Evolutionary conservation across 2,888 invertebrate genomes (phyloP).

Genomic region (Leuctra nigra): DNA sequence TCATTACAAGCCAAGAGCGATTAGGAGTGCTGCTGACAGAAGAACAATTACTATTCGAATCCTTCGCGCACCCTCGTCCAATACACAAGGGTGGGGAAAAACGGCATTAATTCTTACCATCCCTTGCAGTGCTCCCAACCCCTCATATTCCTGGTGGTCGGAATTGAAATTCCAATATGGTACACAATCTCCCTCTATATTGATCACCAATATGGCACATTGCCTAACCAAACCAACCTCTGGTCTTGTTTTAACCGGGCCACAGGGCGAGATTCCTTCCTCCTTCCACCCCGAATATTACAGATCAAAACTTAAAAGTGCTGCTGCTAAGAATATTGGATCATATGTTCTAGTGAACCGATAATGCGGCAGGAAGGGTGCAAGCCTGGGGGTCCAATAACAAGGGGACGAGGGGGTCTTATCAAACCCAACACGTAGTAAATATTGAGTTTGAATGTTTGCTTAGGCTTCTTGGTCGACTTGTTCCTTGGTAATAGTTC

Average conservation of each 20-base stretch:
- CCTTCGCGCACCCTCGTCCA: neutral
- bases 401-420: neutral
- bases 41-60: neutral
- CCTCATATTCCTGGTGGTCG: neutral
- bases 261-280: neutral
- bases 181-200: neutral
- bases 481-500: neutral
- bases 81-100: neutral
- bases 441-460: neutral
- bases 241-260: neutral
- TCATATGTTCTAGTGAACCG: constrained; percentile 1
- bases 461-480: neutral
- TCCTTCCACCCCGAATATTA: neutral
- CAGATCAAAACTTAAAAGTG: neutral
- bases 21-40: neutral
- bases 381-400: neutral
- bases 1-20: constrained; percentile 5
- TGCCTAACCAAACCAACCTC: neutral
- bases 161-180: constrained; percentile 11
- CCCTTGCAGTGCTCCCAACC: neutral
- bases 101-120: constrained; percentile 1
- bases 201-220: constrained; percentile 9
- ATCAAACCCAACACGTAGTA: neutral
- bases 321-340: neutral
- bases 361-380: neutral